Conservation (phyloP, 1,140 invertebrate genomes). For the Meloidogyne exigua region DNA sequence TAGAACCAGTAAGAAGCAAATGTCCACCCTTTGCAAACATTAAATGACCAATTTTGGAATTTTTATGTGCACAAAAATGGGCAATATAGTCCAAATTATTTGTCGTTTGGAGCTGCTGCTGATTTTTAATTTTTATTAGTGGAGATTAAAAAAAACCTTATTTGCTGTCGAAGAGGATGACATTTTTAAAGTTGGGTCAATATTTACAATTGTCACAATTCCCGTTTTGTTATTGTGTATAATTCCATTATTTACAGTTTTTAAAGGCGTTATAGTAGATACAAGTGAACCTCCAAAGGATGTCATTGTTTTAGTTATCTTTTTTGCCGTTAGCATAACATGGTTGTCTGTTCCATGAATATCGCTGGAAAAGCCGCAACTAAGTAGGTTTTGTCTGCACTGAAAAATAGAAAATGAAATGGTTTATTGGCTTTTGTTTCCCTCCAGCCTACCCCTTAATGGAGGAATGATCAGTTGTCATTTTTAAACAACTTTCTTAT, state of each 20-base stretch:
- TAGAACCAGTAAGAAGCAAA: conserved; percentile 85
- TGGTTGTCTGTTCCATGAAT: background rate
- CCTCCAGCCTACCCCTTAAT: no score
- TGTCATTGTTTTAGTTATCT: conserved; percentile 66
- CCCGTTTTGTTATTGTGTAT: background rate
- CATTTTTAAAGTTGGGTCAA: conserved; percentile 2
- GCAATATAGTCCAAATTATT: conserved; percentile 73
- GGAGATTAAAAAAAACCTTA: conserved; percentile 50
- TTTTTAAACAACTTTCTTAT: background rate
- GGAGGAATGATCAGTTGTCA: background rate
- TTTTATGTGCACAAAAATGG: conserved; percentile 87
- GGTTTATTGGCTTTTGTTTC: no score
- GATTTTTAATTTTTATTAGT: background rate
- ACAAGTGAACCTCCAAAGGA: conserved; percentile 90
- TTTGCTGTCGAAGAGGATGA: background rate
- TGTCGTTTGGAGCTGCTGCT: background rate
- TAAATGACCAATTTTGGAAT: conserved; percentile 80
- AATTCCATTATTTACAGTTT: conserved; percentile 8
- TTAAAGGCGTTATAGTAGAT: conserved; percentile 38
- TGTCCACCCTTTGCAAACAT: conserved; percentile 88
- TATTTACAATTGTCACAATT: conserved; percentile 4
- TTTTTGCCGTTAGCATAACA: background rate
- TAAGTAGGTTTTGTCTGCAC: background rate
- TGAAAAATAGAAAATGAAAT: conserved; percentile 1
- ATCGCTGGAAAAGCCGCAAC: background rate